Evolutionary conservation across 2,113 vertebrate genomes (phyloP).

Genomic region (Alligator mississippiensis): DNA sequence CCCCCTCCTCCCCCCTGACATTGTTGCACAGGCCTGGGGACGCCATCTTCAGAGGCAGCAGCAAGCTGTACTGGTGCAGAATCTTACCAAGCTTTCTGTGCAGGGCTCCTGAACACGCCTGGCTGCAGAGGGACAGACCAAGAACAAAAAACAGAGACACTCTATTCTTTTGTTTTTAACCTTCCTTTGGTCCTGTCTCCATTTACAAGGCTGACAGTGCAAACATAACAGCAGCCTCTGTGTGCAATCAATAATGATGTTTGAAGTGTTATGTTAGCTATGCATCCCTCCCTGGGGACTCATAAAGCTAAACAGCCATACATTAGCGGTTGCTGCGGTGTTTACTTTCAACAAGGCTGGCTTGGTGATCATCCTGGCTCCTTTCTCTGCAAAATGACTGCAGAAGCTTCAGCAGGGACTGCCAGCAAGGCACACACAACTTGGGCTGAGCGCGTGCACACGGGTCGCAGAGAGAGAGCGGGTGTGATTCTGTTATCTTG

Average conservation of each 20-base stretch:
- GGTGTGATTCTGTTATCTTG: background rate
- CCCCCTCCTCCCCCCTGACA: no score
- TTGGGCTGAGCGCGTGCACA: background rate
- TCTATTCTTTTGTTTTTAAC: background rate
- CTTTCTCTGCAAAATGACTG: background rate
- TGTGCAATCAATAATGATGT: background rate
- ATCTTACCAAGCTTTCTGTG: rapidly evolving
- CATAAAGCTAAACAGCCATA: background rate
- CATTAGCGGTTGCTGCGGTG: background rate
- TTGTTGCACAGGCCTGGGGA: background rate
- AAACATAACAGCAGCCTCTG: background rate
- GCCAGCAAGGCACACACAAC: background rate
- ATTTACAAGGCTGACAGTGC: background rate
- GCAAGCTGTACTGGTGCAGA: background rate
- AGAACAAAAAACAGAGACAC: background rate
- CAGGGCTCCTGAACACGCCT: background rate
- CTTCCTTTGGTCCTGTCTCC: background rate
- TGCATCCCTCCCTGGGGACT: slow-evolving; percentile 22
- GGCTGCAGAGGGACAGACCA: background rate
- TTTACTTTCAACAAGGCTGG: background rate
- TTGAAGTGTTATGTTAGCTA: background rate
- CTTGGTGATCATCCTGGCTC: background rate
- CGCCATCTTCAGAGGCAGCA: background rate
- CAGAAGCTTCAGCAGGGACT: background rate
- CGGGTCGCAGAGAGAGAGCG: background rate